Evolutionary conservation across 2,888 invertebrate species (phyloP).

Genomic region (Eilema griseolum): DNA sequence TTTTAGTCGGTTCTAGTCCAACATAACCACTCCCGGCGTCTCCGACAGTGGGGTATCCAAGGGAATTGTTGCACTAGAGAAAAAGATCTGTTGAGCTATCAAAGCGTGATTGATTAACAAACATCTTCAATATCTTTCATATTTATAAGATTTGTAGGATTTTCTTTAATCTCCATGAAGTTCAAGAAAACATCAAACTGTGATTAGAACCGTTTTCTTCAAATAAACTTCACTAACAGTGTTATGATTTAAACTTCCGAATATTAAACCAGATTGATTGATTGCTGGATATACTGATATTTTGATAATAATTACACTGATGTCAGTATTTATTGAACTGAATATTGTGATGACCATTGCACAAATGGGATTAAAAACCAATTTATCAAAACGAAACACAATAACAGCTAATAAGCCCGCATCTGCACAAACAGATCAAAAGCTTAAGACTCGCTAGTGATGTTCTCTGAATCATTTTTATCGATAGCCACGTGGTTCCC

Average conservation of each 20-base stretch:
- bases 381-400: slow-evolving; percentile 36
- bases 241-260: not conserved
- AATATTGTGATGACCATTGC: not conserved
- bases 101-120: too few species aligned
- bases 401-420: slow-evolving; percentile 43
- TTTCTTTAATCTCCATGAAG: not conserved
- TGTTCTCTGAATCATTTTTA: too few species aligned
- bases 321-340: not conserved
- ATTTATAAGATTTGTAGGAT: not conserved
- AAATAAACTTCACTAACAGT: not conserved
- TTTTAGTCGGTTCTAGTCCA: too few species aligned
- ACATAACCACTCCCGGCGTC: too few species aligned
- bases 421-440: slow-evolving; percentile 37
- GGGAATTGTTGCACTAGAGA: too few species aligned
- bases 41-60: too few species aligned
- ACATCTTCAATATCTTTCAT: too few species aligned
- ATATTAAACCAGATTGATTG: not conserved
- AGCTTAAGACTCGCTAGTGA: slow-evolving; percentile 35
- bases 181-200: not conserved
- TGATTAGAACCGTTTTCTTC: not conserved
- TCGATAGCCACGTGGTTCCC: too few species aligned
- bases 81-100: too few species aligned
- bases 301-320: not conserved
- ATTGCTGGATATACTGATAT: not conserved
- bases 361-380: slow-evolving; percentile 26